Conservation (phyloP, 2,888 invertebrate species). For the Tipula lateralis region DNA sequence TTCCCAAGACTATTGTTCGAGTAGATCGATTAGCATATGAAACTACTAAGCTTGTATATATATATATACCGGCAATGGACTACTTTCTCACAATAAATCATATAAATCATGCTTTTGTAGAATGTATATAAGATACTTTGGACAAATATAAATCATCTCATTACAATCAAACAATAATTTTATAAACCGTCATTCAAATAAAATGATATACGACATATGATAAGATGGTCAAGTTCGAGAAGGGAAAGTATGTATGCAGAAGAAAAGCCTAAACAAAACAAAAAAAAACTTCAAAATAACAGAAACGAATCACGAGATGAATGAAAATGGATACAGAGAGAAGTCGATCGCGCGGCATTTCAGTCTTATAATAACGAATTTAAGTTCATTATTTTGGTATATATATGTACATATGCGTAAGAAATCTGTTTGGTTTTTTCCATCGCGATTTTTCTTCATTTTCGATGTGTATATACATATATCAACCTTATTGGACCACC, state of each 20-base stretch:
- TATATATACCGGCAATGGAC: no score
- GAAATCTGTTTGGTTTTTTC: not conserved
- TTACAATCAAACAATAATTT: not conserved
- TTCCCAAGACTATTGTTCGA: no score
- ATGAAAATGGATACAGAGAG: not conserved
- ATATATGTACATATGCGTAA: not conserved
- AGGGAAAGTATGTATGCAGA: not conserved
- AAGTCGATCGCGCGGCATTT: not conserved
- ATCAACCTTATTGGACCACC: constrained; percentile 2
- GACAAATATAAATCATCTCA: not conserved
- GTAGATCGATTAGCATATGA: no score
- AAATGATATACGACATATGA: not conserved
- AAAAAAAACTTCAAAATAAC: not conserved
- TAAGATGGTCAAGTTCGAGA: not conserved
- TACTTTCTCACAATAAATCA: no score
- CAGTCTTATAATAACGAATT: not conserved
- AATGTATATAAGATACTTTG: no score
- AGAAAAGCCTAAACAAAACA: no score
- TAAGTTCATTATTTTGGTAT: constrained; percentile 3
- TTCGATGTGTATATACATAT: not conserved
- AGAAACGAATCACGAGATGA: not conserved
- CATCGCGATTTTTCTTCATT: not conserved
- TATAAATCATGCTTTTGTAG: no score
- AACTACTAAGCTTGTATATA: no score
- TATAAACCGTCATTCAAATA: not conserved